Conservation (phyloP, 2,888 invertebrate genomes). For the Oscheius onirici region DNA sequence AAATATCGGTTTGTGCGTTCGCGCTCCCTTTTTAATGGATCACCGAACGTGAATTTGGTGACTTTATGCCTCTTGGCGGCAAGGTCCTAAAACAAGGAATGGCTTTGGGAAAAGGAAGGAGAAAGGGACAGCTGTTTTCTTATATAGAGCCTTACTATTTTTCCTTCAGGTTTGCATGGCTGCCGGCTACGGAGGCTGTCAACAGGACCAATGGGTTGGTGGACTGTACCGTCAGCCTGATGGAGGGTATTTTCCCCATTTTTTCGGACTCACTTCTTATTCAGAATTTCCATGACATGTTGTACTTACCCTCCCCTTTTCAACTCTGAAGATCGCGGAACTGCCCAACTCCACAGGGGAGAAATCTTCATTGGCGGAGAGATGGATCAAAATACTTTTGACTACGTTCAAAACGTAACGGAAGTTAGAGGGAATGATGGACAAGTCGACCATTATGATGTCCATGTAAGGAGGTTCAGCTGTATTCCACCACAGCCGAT, state of each 20-base stretch:
- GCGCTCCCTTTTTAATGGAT: too few species aligned
- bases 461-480: background rate
- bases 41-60: too few species aligned
- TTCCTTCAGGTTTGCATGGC: constrained; percentile 4
- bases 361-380: constrained; percentile 63
- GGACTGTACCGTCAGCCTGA: constrained; percentile 45
- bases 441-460: background rate
- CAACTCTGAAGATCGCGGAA: constrained; percentile 61
- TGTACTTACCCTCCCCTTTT: constrained; percentile 56
- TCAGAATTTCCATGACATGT: constrained; percentile 58
- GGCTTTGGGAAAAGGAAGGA: too few species aligned
- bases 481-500: background rate
- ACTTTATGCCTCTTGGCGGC: too few species aligned
- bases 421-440: background rate
- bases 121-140: too few species aligned
- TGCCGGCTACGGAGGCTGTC: background rate
- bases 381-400: constrained; percentile 11
- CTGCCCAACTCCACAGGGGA: constrained; percentile 62
- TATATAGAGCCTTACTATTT: too few species aligned
- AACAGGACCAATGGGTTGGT: constrained; percentile 64
- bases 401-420: constrained; percentile 3
- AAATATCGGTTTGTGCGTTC: too few species aligned
- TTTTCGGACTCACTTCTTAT: constrained; percentile 1
- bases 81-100: too few species aligned
- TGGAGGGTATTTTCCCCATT: background rate